Evolutionary conservation across 35 echinoderm and acorn worm genomes (phyloP).

Genomic region (Strongylocentrotus purpuratus): DNA sequence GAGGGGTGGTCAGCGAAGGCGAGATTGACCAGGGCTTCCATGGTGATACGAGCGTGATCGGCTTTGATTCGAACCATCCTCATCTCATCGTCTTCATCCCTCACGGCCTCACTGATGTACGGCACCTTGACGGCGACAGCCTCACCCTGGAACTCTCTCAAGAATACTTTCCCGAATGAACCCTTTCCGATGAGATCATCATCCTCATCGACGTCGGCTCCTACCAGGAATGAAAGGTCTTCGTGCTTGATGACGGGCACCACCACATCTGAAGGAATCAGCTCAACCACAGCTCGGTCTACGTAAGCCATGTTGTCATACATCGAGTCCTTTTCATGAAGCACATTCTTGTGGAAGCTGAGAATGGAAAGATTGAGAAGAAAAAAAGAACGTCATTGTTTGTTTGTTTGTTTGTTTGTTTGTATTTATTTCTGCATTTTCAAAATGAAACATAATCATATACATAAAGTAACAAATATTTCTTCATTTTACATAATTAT

Average conservation of each 20-base stretch:
- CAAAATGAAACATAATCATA: too few relatives aligned
- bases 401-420: too few relatives aligned
- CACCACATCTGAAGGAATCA: too few relatives aligned
- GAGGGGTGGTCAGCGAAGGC: neutral
- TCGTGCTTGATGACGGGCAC: neutral
- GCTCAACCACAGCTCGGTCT: too few relatives aligned
- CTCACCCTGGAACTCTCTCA: neutral
- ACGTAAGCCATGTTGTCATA: too few relatives aligned
- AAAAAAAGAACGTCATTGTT: too few relatives aligned
- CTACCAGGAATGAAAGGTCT: neutral
- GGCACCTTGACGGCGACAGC: neutral
- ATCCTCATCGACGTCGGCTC: neutral
- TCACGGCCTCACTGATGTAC: neutral
- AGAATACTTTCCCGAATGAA: conserved; percentile 22
- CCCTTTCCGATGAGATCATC: neutral
- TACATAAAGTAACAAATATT: too few relatives aligned
- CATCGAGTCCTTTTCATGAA: too few relatives aligned
- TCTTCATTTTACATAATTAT: too few relatives aligned
- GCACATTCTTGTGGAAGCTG: too few relatives aligned
- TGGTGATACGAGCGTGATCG: neutral
- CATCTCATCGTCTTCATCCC: neutral
- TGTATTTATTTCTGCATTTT: too few relatives aligned
- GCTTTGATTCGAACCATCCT: neutral
- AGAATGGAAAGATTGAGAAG: too few relatives aligned
- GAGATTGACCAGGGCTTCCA: neutral